Percentiles rank a stretch among this genome's conserved stretches.
These are phyloP conservation scores for Sarcophaga peregrina DNA, from an alignment of 1,140 invertebrate genomes.

Conservation along the genomic window DNA sequence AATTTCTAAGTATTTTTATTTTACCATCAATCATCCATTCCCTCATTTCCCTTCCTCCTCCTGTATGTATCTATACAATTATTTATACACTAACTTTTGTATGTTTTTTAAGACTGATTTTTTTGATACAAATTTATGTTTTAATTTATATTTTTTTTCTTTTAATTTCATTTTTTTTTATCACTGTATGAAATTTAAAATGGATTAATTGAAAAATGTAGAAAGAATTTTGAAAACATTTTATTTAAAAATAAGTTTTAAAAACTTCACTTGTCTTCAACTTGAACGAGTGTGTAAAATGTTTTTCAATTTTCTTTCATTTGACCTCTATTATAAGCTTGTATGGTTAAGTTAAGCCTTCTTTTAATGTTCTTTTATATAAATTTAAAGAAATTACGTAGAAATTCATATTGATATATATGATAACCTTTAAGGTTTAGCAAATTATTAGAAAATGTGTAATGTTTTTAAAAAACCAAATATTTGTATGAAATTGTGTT, in stretches of 20 bases:
- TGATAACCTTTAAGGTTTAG: slow-evolving; percentile 4
- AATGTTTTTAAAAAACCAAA: not conserved
- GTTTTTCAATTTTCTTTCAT: slow-evolving; percentile 33
- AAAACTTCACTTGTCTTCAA: too few relatives aligned
- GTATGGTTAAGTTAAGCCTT: not conserved
- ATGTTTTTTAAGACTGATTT: slow-evolving; percentile 41
- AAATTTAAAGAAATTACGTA: not conserved
- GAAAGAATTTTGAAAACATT: slow-evolving; percentile 40
- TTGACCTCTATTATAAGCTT: not conserved
- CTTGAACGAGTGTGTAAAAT: not conserved
- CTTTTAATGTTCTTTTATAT: not conserved
- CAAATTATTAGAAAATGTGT: not conserved
- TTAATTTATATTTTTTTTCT: slow-evolving; percentile 12
- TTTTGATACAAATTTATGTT: slow-evolving; percentile 25
- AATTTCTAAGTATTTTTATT: too few relatives aligned
- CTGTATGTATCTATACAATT: not conserved
- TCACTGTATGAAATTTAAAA: slow-evolving; percentile 25
- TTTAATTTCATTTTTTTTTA: not conserved
- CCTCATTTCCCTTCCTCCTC: too few relatives aligned
- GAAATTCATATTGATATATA: not conserved
- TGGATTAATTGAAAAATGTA: not conserved
- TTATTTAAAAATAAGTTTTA: slow-evolving; percentile 2
- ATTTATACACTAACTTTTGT: not conserved
- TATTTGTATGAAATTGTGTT: not conserved
- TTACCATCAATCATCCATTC: too few relatives aligned